Evolutionary conservation across 2,797 vertebrate genomes (phyloP), one percentile per base, ranked within the genome.

Genomic region (Halcyon badia): DNA sequence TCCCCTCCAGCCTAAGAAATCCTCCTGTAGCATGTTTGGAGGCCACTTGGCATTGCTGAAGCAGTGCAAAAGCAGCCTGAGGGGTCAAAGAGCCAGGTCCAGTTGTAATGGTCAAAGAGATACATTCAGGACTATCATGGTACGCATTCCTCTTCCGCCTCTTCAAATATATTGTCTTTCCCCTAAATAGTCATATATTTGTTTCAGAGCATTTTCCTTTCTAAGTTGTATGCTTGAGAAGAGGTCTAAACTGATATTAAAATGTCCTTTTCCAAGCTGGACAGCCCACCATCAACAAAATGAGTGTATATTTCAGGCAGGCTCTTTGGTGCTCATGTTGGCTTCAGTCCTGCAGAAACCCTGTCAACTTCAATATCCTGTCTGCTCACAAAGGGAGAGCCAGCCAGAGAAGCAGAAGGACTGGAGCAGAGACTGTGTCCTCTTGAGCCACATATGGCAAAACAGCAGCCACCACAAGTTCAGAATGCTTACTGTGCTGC

Each of bases 341-440:
- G 78, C 87, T 79, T 21, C 49, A 20, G 51, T 70, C 77, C 88
- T 76, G 37, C 54, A 94, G 90, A 76, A 90, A 54, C 11, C 13
- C 76, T 94, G 79, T 75, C 84, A 85, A 6, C 68, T 90, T 48
- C 80, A 89, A 64, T 52, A 69, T 80, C 75, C 37, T 57, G 57
- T 61, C 81, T 30, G 48, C 7, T 62, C 31, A 35, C 51, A 51
- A 61, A 16, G n/a, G 37, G 5, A 84, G 48, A 77, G 30, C 21
- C 9, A 70, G 83, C 77, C 88, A 92, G 68, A 5, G 70, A 46
- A 66, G 39, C 62, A 93, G 84, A 68, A 51, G 87, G 70, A 54
- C 13, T 39, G 39, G 64, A 58, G 60, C 42, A 81, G 30, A 57
- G 31, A 60, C 18, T 31, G 5, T 8, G 20, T 57, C 46, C 49